Evolutionary conservation across 2,797 vertebrate genomes (phyloP), one percentile per base, ranked within the genome.

Genomic region (Sebastes itinus): DNA sequence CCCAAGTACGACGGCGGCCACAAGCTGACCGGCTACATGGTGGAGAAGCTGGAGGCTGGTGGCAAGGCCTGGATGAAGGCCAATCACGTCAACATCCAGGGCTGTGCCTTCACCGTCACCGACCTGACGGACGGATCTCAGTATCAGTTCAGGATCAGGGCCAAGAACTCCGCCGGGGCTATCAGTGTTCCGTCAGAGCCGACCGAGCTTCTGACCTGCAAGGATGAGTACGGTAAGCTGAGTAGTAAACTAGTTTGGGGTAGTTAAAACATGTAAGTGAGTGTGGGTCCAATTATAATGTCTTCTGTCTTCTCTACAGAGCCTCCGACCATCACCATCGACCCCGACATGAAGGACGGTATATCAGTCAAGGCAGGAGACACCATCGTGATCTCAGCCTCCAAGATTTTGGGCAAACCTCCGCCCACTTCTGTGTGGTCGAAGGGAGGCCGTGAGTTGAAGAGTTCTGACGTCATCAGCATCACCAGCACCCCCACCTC

Each of bases 1-100:
- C 98, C 99, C 20, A 99, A 98, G 92, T 99, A 99, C 71, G 98
- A 99, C 8, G 99, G 99, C 23, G 99, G 98, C 83, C 97, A 99
- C 93, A 99, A 96, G 83, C 87, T 99, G 90, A 98, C 96, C 46
- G 99, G 98, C 49, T 99, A 99, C 83, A 96, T 98, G 86, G 96
- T 99, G 86, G 99, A 99, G 94, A 99, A 98, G 87, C 93, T 98
- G 72, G 98, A 99, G 63, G 93, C 97, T 27, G 96, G 97, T 46
- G 94, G 96, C 76, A 99, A 99, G 90, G 75, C 96, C 66, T 99
- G 99, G 99, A 95, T 92, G 88, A 99, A 99, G 91, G 98, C 98
- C 77, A 99, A 99, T 85, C 98, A 99, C 13, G 92, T 99, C 69
- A 99, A 99, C 91, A 94, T 99, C 88, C 98, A 97, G 81, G 95